Evolutionary conservation across 2,797 vertebrate genomes (phyloP), one percentile per base, ranked within the genome.

Genomic region (Benthosema pterotum): DNA sequence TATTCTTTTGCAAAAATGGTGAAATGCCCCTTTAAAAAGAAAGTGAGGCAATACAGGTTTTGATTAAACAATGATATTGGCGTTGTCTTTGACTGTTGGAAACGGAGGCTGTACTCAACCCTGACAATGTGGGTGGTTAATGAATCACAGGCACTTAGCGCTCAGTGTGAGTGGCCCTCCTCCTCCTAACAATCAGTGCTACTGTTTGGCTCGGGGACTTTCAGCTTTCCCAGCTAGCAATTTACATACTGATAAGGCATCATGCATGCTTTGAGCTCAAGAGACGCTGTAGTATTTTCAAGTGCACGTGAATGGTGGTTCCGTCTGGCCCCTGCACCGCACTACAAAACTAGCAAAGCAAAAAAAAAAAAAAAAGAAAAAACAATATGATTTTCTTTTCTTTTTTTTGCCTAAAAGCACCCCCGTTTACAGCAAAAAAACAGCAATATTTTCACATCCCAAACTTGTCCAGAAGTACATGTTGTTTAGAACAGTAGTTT

Each of bases 91-190:
- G 57, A 57, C 17, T 52, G 52, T 51, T 64, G 47, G 53, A 48
- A 47, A 56, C 67, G 53, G 42, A 72, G 55, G 64, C 32, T 53
- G 48, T 50, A 71, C 11, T 48, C 59, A 67, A 50, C 57, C 50
- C 62, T 62, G 64, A 78, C 51, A 28, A 58, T 66, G 83, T 80
- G 71, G 80, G 75, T 72, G 79, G 73, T 56, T 84, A 61, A 83
- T 76, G 69, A 82, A 83, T 77, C 67, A 60, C 72, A 77, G 74
- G 52, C 74, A 70, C 75, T 83, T 63, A 53, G 43, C 67, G 71
- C 42, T 47, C 74, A 65, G 65, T 58, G 60, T 43, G 66, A 70
- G 77, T 73, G 49, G 32, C 32, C 32, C 65, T 45, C 74, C 62
- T 2, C 5, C 58, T 71, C 71, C 69, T 79, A 65, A 80, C 76